Evolutionary conservation across 2,888 invertebrate species (phyloP), one percentile per base, ranked within the genome.

Genomic region (Nasonovia ribisnigri): DNA sequence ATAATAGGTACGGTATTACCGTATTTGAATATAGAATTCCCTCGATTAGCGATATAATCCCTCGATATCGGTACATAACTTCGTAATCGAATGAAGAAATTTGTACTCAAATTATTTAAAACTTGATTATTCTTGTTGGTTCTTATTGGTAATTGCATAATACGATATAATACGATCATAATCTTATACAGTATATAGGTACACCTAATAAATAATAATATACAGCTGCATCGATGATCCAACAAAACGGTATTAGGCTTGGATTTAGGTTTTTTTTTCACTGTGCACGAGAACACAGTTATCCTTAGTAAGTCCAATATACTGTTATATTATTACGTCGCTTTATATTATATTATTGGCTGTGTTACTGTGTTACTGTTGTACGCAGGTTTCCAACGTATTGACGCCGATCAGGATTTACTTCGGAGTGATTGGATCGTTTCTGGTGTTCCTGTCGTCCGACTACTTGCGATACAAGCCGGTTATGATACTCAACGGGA

Each of bases 401-500:
- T 67, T 92, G 29, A 92, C 92, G 8, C 92, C 92, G 42, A 48
- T 88, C 26, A 87, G 87, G 24, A 51, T 88, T 10, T 48, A 88
- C 46, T 87, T 13, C 10, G 87, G n/a, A 11, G 48, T 92, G 67
- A 20, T 88, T 20, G 51, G 92, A 26, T 60, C 87, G 11, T 46
- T 88, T 26, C 8, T 92, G 26, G 87, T 60, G 46, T 48, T 92
- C 29, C 46, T 92, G 48, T 20, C 87, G 87, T 26, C 92, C 46
- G 92, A 92, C 36, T 88, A 87, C 42, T 36, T 92, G 46, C 60
- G 46, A 20, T 92, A 92, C 60, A 92, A 92, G 48, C 92, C 87
- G 24, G 24, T 92, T 36, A 87, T 92, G 60, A 16, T 92, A 11
- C 8, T 87, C 87, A 87, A 48, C 92, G 92, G 87, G 8, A 0